Base-by-base conservation (phyloP, 1,140 invertebrate genomes). In the Lucilia sericata region DNA sequence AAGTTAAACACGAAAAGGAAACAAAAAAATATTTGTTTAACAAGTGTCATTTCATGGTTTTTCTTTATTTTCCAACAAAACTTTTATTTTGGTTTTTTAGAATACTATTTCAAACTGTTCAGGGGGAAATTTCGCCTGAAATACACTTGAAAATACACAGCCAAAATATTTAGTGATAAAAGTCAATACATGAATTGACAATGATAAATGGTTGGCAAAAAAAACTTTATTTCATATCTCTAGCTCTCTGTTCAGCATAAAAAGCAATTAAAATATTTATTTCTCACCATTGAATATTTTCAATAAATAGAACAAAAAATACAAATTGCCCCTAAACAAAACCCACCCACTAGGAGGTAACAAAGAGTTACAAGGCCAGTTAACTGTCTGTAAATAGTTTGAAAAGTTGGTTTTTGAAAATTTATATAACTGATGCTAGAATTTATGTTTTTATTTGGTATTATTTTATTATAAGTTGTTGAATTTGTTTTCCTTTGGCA, bases 181-280 rank as follows among this genome's bases (percentile, higher is more conserved):
- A 70, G 65, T 25, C 65, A 70, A 70, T 70, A 70, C 65, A 10
- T 25, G 55, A n/a, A 21, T 19, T 70, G 65, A 70, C 65, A 70
- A n/a, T 70, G 65, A 70, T 70, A 70, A 70, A 70, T 70, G 19
- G 17, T n/a, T 19, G 5, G 7, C n/a, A 42, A 42, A 42, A 70
- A n/a, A n/a, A n/a, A n/a, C n/a, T 21, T 21, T 70, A 5, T 70
- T 9, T 70, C 8, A 8, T 21, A 21, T 25, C 21, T 70, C n/a
- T 60, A 5, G 14, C 55, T 1, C 55, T 17, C 13, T 7, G 14
- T 60, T 60, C 5, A 21, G 21, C 65, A 70, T 70, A 21, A 70
- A 70, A 70, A 70, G 65, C 65, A 70, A 70, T 70, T 70, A 70
- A 70, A 70, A 70, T 70, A 70, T 60, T 60, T 70, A 70, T 70